Percentiles rank a stretch among this genome's conserved stretches.
Evolutionary conservation across 2,888 invertebrate species (phyloP).

Genomic region (Tineola bisselliella): DNA sequence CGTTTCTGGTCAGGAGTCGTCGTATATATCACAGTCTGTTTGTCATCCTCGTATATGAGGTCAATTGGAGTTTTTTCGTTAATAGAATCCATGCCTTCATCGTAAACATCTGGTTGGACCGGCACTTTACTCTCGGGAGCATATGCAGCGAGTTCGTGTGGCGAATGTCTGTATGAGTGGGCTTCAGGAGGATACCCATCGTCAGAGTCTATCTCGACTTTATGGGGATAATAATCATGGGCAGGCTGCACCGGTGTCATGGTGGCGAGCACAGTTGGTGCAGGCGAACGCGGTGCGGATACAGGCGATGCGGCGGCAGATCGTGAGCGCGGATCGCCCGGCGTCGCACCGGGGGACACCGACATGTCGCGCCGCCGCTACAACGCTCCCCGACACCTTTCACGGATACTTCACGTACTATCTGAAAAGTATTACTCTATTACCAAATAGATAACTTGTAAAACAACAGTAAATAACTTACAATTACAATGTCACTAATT

Average conservation of each 20-base stretch:
- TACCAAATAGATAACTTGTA: too few species aligned
- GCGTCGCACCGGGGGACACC: conserved; percentile 37
- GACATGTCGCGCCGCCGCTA: conserved; percentile 48
- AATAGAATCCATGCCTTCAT: conserved; percentile 59
- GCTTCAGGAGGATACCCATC: conserved; percentile 71
- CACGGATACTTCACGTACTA: background rate
- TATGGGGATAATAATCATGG: conserved; percentile 71
- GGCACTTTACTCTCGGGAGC: conserved; percentile 68
- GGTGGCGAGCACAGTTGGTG: conserved; percentile 82
- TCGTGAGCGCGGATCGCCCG: conserved; percentile 52
- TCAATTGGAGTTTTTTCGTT: conserved; percentile 81
- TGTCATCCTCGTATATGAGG: conserved; percentile 84
- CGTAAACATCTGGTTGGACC: conserved; percentile 61
- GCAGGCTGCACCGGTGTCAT: conserved; percentile 88
- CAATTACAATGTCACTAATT: too few species aligned
- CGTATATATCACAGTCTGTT: conserved; percentile 85
- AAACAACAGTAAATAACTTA: too few species aligned
- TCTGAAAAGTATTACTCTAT: background rate
- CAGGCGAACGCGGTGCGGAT: conserved; percentile 68
- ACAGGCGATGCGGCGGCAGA: conserved; percentile 60
- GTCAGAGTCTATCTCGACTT: conserved; percentile 72
- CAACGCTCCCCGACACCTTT: conserved; percentile 10
- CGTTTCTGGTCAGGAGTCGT: conserved; percentile 82
- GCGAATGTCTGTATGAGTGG: conserved; percentile 67
- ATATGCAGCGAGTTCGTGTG: conserved; percentile 60